Conservation (phyloP, 2,888 invertebrate genomes). For the Drosophila merina region DNA sequence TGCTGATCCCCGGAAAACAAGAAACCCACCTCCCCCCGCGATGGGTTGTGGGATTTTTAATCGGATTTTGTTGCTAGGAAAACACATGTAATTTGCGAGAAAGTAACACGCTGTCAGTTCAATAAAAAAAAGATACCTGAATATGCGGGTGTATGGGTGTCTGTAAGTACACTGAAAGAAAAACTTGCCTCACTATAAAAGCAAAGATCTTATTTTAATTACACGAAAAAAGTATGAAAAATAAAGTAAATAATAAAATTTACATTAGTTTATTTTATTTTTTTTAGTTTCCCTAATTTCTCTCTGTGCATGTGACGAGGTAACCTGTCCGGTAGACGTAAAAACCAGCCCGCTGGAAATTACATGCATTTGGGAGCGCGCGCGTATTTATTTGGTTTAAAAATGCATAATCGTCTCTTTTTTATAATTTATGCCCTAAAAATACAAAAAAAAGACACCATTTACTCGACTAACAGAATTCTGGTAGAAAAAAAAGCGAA, state of each 20-base stretch:
- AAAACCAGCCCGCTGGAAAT: slow-evolving; percentile 70
- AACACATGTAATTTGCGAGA: slow-evolving; percentile 80
- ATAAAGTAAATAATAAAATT: not conserved
- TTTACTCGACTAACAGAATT: not conserved
- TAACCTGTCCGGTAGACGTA: slow-evolving; percentile 74
- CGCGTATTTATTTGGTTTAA: slow-evolving; percentile 49
- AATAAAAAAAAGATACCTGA: slow-evolving; percentile 47
- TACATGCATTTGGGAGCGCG: slow-evolving; percentile 71
- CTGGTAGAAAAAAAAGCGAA: slow-evolving; percentile 1
- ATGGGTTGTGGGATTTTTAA: slow-evolving; percentile 15
- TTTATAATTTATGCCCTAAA: slow-evolving; percentile 66
- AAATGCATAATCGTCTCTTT: slow-evolving; percentile 70
- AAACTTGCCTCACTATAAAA: not conserved
- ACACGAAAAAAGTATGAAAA: not conserved
- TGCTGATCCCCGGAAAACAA: not conserved
- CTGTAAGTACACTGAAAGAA: slow-evolving; percentile 34
- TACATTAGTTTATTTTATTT: too few species aligned
- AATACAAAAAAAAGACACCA: slow-evolving; percentile 31
- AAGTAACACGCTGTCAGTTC: slow-evolving; percentile 79
- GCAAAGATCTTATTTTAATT: too few species aligned
- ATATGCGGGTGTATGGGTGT: slow-evolving; percentile 25
- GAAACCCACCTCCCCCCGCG: not conserved
- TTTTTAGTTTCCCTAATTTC: slow-evolving; percentile 4
- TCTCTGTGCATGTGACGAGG: slow-evolving; percentile 49
- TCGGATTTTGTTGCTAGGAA: slow-evolving; percentile 42